phyloP scores from a whole-genome alignment of 2,797 vertebrate genomes.

The Numenius phaeopus region DNA sequence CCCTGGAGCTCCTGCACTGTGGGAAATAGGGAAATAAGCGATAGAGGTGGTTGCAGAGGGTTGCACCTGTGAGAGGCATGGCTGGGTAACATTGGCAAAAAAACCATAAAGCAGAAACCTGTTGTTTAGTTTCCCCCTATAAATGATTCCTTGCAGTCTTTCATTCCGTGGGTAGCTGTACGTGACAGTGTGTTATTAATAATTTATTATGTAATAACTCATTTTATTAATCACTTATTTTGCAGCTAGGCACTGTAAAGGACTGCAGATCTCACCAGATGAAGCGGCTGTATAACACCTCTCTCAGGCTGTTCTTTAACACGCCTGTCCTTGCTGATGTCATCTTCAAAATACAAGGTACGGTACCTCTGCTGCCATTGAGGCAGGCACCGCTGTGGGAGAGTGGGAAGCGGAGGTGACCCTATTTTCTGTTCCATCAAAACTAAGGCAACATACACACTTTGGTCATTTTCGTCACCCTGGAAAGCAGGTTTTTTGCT shows the following conservation, averaged over 20 bases:
- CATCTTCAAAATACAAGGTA: conserved; percentile 98
- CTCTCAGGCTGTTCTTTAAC: conserved; percentile 94
- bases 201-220: background rate
- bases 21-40: background rate
- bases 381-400: fast-evolving
- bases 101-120: background rate
- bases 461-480: background rate
- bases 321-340: conserved; percentile 94
- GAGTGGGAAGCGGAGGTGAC: background rate
- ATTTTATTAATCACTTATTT: background rate
- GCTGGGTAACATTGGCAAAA: background rate
- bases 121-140: background rate
- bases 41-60: background rate
- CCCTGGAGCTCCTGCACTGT: background rate
- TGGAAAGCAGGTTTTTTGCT: background rate
- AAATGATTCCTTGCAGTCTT: background rate
- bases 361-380: background rate
- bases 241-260: conserved; percentile 66
- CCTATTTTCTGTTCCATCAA: background rate
- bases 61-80: fast-evolving
- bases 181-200: background rate
- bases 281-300: conserved; percentile 80
- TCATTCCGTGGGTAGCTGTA: background rate
- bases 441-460: background rate
- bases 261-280: conserved; percentile 75